Evolutionary conservation across 92 coral and sea anemone genomes (phyloP).

Genomic region (Zoanthus solanderi): DNA sequence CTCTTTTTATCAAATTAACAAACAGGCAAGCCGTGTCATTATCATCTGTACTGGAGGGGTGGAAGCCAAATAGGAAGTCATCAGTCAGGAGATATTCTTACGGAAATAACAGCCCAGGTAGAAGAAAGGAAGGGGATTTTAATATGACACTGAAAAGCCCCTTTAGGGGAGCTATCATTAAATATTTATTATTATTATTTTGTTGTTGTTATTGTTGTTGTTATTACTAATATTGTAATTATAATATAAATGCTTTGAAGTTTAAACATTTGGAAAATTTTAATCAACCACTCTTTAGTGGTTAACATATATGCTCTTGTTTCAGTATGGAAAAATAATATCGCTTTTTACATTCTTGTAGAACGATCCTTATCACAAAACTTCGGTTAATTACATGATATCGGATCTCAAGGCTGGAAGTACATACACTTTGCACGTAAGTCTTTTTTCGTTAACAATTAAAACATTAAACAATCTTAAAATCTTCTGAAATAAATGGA

Average conservation of each 20-base stretch:
- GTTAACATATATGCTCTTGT: neutral
- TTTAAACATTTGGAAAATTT: too few relatives aligned
- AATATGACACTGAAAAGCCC: too few relatives aligned
- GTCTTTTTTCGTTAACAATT: neutral
- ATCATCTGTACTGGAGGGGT: neutral
- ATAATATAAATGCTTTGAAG: too few relatives aligned
- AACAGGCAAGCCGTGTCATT: neutral
- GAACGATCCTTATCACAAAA: constrained; percentile 1
- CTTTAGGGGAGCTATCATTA: too few relatives aligned
- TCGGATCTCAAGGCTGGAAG: neutral
- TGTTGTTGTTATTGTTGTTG: neutral
- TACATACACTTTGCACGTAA: neutral
- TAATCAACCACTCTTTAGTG: too few relatives aligned
- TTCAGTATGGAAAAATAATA: neutral
- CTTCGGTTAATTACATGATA: neutral
- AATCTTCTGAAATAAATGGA: too few relatives aligned
- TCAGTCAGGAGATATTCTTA: neutral
- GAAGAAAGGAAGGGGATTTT: neutral
- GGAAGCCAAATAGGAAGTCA: neutral
- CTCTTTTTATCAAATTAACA: neutral
- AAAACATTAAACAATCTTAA: too few relatives aligned
- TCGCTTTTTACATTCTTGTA: neutral
- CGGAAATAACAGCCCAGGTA: neutral
- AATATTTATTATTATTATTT: neutral
- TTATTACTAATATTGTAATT: too few relatives aligned